phyloP scores from a whole-genome alignment of 2,888 invertebrate species.

The Plebejus argus region DNA sequence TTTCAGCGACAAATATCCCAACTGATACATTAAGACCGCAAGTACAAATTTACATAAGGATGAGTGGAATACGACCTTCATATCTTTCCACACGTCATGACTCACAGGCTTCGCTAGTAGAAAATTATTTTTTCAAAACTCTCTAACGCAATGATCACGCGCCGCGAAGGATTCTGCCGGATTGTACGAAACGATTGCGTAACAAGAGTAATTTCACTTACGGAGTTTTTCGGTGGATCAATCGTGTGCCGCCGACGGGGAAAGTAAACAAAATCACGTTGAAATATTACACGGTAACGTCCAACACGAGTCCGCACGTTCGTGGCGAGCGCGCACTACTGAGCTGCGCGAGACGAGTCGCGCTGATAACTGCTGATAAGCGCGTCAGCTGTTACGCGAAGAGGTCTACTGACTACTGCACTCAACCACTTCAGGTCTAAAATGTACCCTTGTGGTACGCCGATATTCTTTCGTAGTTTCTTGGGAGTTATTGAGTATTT shows the following conservation, averaged over 20 bases:
- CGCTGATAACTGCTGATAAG: slow-evolving; percentile 76
- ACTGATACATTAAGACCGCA: slow-evolving; percentile 62
- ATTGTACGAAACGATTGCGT: not conserved
- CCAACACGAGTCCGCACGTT: slow-evolving; percentile 54
- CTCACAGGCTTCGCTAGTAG: slow-evolving; percentile 46
- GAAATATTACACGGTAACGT: slow-evolving; percentile 44
- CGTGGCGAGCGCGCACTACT: slow-evolving; percentile 67
- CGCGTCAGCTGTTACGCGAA: slow-evolving; percentile 59
- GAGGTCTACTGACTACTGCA: slow-evolving; percentile 13
- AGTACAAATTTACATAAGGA: slow-evolving; percentile 61
- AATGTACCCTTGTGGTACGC: not conserved
- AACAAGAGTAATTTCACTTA: slow-evolving; percentile 6
- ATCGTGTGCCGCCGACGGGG: slow-evolving; percentile 10
- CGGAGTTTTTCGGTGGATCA: not conserved
- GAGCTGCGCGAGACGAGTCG: slow-evolving; percentile 59
- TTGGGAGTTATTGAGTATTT: not conserved
- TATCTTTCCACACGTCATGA: slow-evolving; percentile 46
- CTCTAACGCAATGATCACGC: slow-evolving; percentile 47
- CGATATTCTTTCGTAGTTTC: not conserved
- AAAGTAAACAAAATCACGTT: slow-evolving; percentile 43
- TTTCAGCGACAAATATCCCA: slow-evolving; percentile 57
- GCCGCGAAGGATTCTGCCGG: slow-evolving; percentile 38
- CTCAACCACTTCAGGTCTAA: not conserved
- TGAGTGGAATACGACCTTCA: slow-evolving; percentile 49
- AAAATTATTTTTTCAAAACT: slow-evolving; percentile 45